A percentile compares a stretch with the other conserved stretches of the same genome.
These are phyloP conservation scores for Brachyistius frenatus DNA, from an alignment of 2,113 vertebrate genomes.

Conservation along the genomic window DNA sequence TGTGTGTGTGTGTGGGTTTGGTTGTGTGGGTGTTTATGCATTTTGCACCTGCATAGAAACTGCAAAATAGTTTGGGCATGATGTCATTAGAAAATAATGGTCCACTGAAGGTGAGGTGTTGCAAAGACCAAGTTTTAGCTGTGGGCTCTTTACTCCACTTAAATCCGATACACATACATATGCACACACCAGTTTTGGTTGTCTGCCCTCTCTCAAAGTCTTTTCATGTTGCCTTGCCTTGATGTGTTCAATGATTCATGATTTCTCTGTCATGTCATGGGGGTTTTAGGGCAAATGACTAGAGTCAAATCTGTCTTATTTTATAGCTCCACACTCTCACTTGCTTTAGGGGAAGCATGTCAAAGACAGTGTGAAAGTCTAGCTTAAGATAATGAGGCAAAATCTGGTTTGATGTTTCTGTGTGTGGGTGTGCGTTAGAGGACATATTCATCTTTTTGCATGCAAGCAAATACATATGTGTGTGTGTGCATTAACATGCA, in stretches of 20 bases:
- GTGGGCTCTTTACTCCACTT: neutral
- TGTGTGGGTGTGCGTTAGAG: conserved; percentile 14
- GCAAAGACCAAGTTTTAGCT: neutral
- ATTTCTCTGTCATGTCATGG: neutral
- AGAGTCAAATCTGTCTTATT: conserved; percentile 23
- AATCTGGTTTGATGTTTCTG: conserved; percentile 41
- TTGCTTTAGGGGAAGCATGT: conserved; percentile 35
- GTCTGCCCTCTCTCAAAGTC: neutral
- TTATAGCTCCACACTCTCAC: neutral
- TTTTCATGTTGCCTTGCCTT: conserved; percentile 8
- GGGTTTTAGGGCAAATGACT: conserved; percentile 10
- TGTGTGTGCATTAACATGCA: conserved; percentile 24
- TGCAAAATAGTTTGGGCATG: neutral
- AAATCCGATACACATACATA: neutral
- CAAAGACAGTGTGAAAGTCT: conserved; percentile 19
- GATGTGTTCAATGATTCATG: conserved; percentile 24
- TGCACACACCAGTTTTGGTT: conserved; percentile 1
- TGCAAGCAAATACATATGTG: neutral
- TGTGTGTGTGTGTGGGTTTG: neutral
- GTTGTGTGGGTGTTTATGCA: neutral
- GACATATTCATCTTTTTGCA: conserved; percentile 17
- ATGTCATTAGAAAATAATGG: neutral
- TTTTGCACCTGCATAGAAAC: neutral
- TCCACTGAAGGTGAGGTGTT: too few species aligned
- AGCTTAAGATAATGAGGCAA: conserved; percentile 39